These are phyloP conservation scores for Cnemophilus loriae DNA, from an alignment of 2,113 vertebrate species.

Conservation along the genomic window DNA sequence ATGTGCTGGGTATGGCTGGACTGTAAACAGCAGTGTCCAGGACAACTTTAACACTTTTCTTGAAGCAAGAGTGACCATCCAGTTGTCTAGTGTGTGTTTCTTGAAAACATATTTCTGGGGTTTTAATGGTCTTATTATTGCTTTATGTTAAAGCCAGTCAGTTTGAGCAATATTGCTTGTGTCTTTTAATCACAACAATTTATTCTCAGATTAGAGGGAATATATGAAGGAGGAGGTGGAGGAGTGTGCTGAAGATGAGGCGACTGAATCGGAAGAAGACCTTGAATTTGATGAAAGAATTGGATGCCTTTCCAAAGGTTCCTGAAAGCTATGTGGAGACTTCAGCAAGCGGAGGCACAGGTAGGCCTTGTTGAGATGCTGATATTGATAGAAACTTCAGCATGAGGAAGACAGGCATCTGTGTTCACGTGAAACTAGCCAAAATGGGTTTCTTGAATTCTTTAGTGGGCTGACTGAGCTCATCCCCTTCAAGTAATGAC, in stretches of 20 bases:
- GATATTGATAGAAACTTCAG: neutral
- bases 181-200: neutral
- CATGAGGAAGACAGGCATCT: neutral
- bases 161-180: neutral
- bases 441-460: neutral
- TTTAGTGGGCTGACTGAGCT: neutral
- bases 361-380: constrained; percentile 58
- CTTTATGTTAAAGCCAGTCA: neutral
- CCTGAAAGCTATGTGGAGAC: constrained; percentile 97
- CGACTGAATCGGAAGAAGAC: constrained; percentile 93
- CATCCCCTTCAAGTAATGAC: neutral
- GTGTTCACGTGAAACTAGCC: neutral
- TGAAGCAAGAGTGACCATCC: neutral
- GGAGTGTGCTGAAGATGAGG: constrained; percentile 82
- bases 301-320: constrained; percentile 97
- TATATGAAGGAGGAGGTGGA: constrained; percentile 72
- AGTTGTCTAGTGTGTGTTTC: neutral
- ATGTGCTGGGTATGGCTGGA: neutral
- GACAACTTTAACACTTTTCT: neutral
- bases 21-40: neutral
- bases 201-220: constrained; percentile 52
- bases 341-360: constrained; percentile 89
- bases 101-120: neutral
- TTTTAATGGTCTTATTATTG: neutral
- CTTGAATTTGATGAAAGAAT: constrained; percentile 89